A percentile compares a stretch with the other conserved stretches of the same genome.
Evolutionary conservation across 1,140 invertebrate species (phyloP).

Genomic region (Brachionus rubens): DNA sequence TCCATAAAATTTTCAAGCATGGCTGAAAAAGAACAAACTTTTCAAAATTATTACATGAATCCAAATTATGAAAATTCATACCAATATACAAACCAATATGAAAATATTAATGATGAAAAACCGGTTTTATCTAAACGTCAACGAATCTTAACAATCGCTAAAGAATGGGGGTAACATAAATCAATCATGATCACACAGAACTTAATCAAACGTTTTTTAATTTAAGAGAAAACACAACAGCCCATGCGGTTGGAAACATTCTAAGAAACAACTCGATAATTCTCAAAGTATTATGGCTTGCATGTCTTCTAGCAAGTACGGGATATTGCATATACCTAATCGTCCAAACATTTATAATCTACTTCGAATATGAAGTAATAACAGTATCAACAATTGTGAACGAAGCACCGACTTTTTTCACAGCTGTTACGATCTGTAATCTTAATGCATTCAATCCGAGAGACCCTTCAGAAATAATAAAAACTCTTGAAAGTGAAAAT

Average conservation of each 20-base stretch:
- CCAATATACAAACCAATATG: too few relatives aligned
- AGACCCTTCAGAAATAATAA: neutral
- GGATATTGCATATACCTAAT: neutral
- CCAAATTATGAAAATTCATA: too few relatives aligned
- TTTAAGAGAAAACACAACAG: too few relatives aligned
- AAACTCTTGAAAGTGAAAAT: neutral
- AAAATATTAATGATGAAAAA: too few relatives aligned
- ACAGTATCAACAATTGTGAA: neutral
- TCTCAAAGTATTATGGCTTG: neutral
- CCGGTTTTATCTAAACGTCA: too few relatives aligned
- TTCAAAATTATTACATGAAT: too few relatives aligned
- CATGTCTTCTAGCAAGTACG: neutral
- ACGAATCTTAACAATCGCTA: too few relatives aligned
- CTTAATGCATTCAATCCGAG: neutral
- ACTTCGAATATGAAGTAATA: neutral
- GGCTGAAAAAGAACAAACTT: too few relatives aligned
- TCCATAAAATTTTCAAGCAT: too few relatives aligned
- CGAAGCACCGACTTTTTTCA: neutral
- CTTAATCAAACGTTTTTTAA: too few relatives aligned
- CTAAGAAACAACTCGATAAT: neutral
- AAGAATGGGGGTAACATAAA: too few relatives aligned
- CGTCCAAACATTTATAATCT: neutral
- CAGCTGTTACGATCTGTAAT: neutral
- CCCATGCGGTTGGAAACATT: neutral
- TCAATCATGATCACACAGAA: too few relatives aligned